Conservation (phyloP, 2,888 invertebrate genomes). For the Lathronympha strigana region DNA sequence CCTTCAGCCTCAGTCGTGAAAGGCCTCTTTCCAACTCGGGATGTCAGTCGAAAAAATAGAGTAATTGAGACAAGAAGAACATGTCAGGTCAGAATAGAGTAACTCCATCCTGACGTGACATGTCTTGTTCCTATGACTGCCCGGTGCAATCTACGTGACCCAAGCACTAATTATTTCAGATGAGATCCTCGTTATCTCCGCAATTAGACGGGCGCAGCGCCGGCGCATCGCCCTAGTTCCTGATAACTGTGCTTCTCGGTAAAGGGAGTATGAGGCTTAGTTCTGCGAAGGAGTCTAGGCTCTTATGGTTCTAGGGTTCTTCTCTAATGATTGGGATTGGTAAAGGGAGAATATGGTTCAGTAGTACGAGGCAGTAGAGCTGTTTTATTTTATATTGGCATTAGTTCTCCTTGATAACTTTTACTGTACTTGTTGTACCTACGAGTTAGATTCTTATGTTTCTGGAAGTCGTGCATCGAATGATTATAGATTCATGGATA, state of each 20-base stretch:
- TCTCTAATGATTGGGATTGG: background rate
- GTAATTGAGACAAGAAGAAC: too few species aligned
- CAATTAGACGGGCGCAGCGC: slow-evolving; percentile 61
- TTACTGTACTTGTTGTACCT: too few species aligned
- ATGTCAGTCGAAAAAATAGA: too few species aligned
- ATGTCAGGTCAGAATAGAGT: too few species aligned
- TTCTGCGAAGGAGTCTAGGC: background rate
- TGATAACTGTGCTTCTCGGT: background rate
- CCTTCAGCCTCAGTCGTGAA: too few species aligned
- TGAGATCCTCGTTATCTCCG: slow-evolving; percentile 35
- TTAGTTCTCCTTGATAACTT: too few species aligned
- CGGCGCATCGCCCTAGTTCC: slow-evolving; percentile 58
- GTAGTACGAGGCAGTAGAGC: background rate
- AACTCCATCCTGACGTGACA: slow-evolving; percentile 13
- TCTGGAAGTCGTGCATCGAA: too few species aligned
- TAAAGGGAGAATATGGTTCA: background rate
- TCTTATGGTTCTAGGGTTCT: background rate
- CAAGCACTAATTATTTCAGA: slow-evolving; percentile 37
- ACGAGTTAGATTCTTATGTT: too few species aligned
- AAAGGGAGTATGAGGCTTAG: background rate
- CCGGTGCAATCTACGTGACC: slow-evolving; percentile 30
- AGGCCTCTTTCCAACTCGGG: too few species aligned
- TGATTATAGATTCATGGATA: too few species aligned
- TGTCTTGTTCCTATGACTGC: slow-evolving; percentile 9
- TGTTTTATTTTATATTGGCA: too few species aligned